These are phyloP conservation scores for Grallaria varia DNA, from an alignment of 2,113 vertebrate genomes.

Conservation along the genomic window DNA sequence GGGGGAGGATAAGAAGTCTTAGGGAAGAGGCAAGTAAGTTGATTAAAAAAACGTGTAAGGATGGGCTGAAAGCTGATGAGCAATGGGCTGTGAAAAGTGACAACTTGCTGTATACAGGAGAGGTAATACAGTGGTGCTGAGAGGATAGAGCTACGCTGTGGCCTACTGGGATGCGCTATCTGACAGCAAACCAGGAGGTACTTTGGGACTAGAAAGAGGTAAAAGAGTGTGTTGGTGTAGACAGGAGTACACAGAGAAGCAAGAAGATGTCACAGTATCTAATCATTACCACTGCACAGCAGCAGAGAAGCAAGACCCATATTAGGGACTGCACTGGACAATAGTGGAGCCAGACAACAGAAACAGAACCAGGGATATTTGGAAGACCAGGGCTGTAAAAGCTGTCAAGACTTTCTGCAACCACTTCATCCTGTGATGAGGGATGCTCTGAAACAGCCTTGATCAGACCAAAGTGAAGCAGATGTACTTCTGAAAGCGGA, in stretches of 20 bases:
- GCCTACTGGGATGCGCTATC: background rate
- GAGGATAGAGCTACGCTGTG: background rate
- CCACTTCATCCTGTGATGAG: background rate
- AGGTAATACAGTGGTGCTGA: background rate
- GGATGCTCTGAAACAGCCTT: background rate
- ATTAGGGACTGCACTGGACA: background rate
- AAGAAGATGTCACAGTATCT: background rate
- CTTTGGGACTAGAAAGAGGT: background rate
- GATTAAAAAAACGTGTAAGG: background rate
- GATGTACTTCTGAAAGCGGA: background rate
- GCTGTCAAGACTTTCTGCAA: background rate
- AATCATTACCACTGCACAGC: background rate
- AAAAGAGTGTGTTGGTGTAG: background rate
- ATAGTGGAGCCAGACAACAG: background rate
- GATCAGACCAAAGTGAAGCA: background rate
- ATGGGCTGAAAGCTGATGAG: background rate
- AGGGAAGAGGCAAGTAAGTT: background rate
- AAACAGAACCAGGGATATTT: background rate
- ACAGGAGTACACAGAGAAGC: background rate
- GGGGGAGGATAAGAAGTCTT: background rate
- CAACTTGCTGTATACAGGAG: background rate
- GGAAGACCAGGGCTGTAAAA: background rate
- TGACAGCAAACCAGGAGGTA: background rate
- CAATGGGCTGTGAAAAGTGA: background rate
- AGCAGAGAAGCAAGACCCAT: background rate